Conservation (phyloP, 2,113 vertebrate species). For the Okapia johnstoni region DNA sequence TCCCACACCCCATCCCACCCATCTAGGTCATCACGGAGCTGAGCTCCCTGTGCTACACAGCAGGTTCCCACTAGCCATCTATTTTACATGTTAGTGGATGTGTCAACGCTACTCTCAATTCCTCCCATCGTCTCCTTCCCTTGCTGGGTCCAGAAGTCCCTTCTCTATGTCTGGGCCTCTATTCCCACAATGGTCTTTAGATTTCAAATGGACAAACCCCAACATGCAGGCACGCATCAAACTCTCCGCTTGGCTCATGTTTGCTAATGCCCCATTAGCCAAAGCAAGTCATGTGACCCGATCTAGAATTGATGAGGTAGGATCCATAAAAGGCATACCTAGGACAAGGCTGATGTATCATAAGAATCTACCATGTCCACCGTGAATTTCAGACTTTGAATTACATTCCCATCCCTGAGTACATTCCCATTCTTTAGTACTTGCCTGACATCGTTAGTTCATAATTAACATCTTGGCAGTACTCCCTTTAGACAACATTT, state of each 20-base stretch:
- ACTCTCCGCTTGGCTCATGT: neutral
- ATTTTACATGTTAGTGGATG: neutral
- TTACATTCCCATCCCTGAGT: neutral
- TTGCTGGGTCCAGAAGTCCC: neutral
- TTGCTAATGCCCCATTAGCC: neutral
- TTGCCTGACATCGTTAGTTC: neutral
- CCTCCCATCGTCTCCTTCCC: neutral
- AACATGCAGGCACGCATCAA: neutral
- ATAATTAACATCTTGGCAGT: neutral
- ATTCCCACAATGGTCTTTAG: neutral
- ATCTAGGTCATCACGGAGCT: neutral
- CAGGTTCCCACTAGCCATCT: neutral
- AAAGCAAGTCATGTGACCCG: neutral
- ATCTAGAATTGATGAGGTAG: neutral
- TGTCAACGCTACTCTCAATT: neutral
- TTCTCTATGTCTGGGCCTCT: neutral
- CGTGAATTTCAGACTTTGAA: neutral
- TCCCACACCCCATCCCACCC: neutral
- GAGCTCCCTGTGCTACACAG: neutral
- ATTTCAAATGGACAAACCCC: neutral
- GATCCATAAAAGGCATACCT: neutral
- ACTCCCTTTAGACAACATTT: neutral
- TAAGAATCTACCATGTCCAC: neutral
- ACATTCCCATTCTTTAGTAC: neutral
- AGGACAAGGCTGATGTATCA: neutral